Base-by-base conservation (phyloP, 2,113 vertebrate species). In the Nothoprocta perdicaria region DNA sequence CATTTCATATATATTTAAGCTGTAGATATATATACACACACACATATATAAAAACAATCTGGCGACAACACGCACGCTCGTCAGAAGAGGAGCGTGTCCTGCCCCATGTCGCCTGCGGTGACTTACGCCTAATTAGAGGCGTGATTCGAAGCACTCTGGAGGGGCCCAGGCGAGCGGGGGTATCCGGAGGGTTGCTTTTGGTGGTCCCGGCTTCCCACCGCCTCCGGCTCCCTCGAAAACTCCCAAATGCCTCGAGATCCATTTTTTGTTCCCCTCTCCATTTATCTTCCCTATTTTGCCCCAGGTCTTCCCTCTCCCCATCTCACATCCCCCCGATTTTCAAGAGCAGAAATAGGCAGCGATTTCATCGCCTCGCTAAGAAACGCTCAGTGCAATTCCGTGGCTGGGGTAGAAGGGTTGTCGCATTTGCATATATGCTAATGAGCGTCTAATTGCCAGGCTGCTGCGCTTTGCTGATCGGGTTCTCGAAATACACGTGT, bases 391-490 rank as follows among this genome's bases (percentile, higher is more conserved):
- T 73, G 62, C 93, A 43, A 78, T 67, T 95, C 92, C 90, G 84
- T 40, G 69, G 90, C 95, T 95, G 94, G 29, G 41, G 93, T 22
- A 90, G 91, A 95, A 88, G 94, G 95, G 94, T 96, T 97, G 88
- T 95, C 94, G 82, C 60, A 97, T 99, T 99, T 99, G 98, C 98
- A 99, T 99, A 98, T 98, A 99, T 99, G 98, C 96, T 98, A 99
- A 99, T 98, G 85, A 97, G 94, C 92, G 55, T 95, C 97, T 98
- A 99, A 99, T 99, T 98, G 98, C 98, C 97, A 95, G 84, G 71
- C 97, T 48, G 96, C 93, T 91, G 80, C 75, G 95, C 95, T 94
- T 92, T 80, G 84, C 77, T 46, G 86, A 94, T 96, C 91, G 93
- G 94, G 96, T 96, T 86, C 96, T 91, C 96, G 95, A 96, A 88